Conservation (phyloP, 92 coral and sea anemone species). For the Zoanthus sociatus region DNA sequence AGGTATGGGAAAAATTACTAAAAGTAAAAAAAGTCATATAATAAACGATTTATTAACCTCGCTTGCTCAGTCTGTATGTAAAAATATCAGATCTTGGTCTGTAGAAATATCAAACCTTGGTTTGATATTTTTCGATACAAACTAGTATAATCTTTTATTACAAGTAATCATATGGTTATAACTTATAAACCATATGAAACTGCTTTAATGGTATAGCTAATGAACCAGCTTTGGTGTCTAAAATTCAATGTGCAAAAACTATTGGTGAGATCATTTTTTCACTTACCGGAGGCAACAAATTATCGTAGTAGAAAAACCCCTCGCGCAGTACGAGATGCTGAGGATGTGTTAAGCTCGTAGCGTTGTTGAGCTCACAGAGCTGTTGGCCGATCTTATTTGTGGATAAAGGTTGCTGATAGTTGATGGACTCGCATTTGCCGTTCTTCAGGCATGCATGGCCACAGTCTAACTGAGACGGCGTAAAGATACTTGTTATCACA, state of each 20-base stretch:
- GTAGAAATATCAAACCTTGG: too few relatives aligned
- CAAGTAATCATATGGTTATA: background rate
- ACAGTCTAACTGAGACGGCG: constrained; percentile 8
- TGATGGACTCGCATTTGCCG: constrained; percentile 19
- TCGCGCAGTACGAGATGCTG: background rate
- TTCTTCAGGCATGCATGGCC: constrained; percentile 19
- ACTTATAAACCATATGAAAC: too few relatives aligned
- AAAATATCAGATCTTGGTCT: too few relatives aligned
- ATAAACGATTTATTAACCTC: too few relatives aligned
- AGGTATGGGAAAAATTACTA: too few relatives aligned
- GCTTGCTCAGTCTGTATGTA: too few relatives aligned
- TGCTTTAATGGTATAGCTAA: too few relatives aligned
- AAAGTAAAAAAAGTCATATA: too few relatives aligned
- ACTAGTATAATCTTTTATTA: background rate
- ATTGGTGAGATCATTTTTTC: too few relatives aligned
- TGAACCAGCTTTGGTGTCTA: too few relatives aligned
- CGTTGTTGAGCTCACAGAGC: constrained; percentile 35
- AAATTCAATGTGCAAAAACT: too few relatives aligned
- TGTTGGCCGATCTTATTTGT: background rate
- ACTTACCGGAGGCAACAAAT: background rate
- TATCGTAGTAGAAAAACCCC: constrained; percentile 9
- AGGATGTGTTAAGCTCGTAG: constrained; percentile 6
- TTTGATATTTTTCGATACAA: background rate
- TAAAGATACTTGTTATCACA: constrained; percentile 4
- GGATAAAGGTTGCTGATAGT: constrained; percentile 11